Evolutionary conservation across 2,797 vertebrate species (phyloP).

Genomic region (Rhinogobio ventralis): DNA sequence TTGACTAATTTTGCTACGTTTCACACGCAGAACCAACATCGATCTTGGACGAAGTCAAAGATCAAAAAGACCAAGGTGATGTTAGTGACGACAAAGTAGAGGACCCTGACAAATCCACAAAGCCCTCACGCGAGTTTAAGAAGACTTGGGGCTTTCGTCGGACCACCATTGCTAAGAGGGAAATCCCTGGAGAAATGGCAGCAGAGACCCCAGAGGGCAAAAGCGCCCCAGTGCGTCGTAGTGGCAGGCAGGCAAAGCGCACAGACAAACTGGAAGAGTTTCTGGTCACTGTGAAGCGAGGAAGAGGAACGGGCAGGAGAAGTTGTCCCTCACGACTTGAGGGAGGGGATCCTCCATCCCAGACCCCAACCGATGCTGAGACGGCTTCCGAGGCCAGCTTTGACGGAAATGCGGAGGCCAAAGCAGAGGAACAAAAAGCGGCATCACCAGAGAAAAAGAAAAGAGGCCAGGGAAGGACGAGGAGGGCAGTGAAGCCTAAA

Average conservation of each 20-base stretch:
- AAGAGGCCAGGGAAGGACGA: slow-evolving; percentile 65
- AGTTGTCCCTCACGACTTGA: slow-evolving; percentile 80
- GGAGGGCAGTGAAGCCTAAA: slow-evolving; percentile 34
- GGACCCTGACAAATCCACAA: slow-evolving; percentile 69
- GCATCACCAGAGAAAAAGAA: slow-evolving; percentile 75
- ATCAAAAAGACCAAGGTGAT: slow-evolving; percentile 59
- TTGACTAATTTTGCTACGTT: background rate
- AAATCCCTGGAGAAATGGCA: slow-evolving; percentile 82
- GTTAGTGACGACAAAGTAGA: slow-evolving; percentile 68
- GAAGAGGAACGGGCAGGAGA: slow-evolving; percentile 74
- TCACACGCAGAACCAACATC: slow-evolving; percentile 55
- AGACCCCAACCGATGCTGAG: slow-evolving; percentile 90
- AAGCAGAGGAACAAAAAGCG: slow-evolving; percentile 69
- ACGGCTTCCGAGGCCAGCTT: slow-evolving; percentile 94
- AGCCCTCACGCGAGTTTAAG: slow-evolving; percentile 84
- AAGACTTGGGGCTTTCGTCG: slow-evolving; percentile 93
- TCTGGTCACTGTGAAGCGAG: slow-evolving; percentile 89
- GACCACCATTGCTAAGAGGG: slow-evolving; percentile 91
- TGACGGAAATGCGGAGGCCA: slow-evolving; percentile 86
- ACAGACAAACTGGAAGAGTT: slow-evolving; percentile 96
- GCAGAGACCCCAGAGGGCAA: slow-evolving; percentile 81
- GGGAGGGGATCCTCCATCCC: slow-evolving; percentile 87
- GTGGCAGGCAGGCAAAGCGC: slow-evolving; percentile 92
- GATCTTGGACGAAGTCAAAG: slow-evolving; percentile 46
- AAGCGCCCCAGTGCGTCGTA: slow-evolving; percentile 86